phyloP scores from a whole-genome alignment of 2,797 vertebrate genomes.

The Cuniculus paca region DNA sequence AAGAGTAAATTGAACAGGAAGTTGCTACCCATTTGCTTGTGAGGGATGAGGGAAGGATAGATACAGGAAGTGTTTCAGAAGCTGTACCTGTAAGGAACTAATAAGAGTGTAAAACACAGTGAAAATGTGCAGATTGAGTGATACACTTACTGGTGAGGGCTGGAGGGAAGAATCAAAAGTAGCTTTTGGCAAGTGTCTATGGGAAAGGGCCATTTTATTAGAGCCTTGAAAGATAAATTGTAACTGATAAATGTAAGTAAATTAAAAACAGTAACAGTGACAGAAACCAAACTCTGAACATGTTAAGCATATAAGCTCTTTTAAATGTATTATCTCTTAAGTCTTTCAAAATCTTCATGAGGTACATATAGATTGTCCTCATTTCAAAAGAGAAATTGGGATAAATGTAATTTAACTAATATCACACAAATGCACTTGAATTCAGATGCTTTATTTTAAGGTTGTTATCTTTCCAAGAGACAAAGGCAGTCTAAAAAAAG shows the following conservation, averaged over 20 bases:
- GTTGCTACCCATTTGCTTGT: neutral
- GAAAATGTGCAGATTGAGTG: neutral
- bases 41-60: no score
- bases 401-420: neutral
- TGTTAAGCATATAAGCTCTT: neutral
- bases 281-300: neutral
- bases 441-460: neutral
- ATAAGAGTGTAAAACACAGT: neutral
- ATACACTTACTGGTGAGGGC: neutral
- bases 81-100: neutral
- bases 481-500: neutral
- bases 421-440: neutral
- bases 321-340: neutral
- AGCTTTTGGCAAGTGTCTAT: neutral
- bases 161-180: neutral
- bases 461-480: neutral
- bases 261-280: neutral
- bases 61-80: neutral
- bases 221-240: neutral
- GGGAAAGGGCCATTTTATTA: neutral
- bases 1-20: neutral
- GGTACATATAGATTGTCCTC: neutral
- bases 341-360: neutral
- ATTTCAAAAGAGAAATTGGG: conserved; percentile 9
- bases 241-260: neutral